Conservation (phyloP, 2,888 invertebrate species). For the Cheilosia impressa region DNA sequence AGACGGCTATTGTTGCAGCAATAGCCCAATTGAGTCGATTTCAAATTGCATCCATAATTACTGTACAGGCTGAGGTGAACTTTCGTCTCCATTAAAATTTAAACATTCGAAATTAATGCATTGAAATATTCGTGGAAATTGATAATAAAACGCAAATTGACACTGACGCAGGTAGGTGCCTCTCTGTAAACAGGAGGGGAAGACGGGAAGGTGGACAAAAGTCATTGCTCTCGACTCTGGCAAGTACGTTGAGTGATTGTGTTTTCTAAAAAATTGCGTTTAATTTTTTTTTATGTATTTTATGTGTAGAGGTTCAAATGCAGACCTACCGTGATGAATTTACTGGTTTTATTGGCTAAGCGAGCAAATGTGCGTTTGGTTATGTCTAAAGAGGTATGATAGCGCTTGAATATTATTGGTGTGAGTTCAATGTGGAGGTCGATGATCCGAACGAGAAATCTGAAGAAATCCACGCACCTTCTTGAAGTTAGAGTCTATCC, state of each 20-base stretch:
- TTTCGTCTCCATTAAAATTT: constrained; percentile 41
- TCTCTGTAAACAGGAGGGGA: no score
- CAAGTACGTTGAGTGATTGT: background rate
- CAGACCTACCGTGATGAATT: no score
- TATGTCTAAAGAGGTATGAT: no score
- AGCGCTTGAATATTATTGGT: no score
- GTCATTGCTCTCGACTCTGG: background rate
- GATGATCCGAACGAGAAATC: no score
- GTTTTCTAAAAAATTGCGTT: background rate
- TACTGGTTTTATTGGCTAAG: no score
- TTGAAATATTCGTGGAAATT: constrained; percentile 52
- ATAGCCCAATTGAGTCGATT: constrained; percentile 35
- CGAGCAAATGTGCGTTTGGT: no score
- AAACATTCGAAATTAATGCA: constrained; percentile 15
- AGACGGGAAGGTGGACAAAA: background rate
- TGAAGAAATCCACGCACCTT: no score
- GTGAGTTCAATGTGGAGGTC: no score
- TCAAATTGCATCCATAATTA: constrained; percentile 37
- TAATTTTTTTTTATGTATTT: background rate
- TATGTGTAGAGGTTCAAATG: no score
- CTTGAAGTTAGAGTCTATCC: no score
- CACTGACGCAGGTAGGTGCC: background rate
- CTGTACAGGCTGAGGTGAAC: constrained; percentile 19
- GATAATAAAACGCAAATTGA: constrained; percentile 38
- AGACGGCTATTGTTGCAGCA: constrained; percentile 28